Evolutionary conservation across 2,888 invertebrate species (phyloP).

Genomic region (Dichetophora obliterata): DNA sequence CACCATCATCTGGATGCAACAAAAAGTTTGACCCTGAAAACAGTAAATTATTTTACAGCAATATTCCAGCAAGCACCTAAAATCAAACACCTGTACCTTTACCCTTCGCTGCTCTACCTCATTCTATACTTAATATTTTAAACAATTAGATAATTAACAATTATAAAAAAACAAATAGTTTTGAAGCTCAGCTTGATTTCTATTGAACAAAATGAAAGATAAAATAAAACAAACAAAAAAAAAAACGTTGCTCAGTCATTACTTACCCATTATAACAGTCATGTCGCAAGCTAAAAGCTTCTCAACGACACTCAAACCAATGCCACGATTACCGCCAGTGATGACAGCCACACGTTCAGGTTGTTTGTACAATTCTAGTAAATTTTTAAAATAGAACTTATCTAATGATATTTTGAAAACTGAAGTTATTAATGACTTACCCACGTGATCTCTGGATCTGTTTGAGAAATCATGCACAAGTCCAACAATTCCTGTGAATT

Average conservation of each 20-base stretch:
- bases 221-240: background rate
- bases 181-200: too few species aligned
- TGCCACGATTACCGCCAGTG: constrained; percentile 89
- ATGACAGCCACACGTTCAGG: constrained; percentile 81
- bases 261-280: constrained; percentile 80
- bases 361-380: constrained; percentile 75
- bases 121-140: too few species aligned
- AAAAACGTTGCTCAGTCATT: background rate
- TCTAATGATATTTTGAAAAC: constrained; percentile 7
- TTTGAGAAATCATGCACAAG: constrained; percentile 63
- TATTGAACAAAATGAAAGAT: too few species aligned
- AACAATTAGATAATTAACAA: too few species aligned
- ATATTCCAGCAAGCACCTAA: too few species aligned
- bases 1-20: too few species aligned
- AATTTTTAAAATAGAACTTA: background rate
- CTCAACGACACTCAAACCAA: constrained; percentile 82
- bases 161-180: too few species aligned
- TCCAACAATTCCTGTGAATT: constrained; percentile 63
- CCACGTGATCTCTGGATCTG: constrained; percentile 62
- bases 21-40: too few species aligned
- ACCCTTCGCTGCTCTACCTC: too few species aligned
- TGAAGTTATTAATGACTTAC: constrained; percentile 55
- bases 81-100: too few species aligned
- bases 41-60: too few species aligned
- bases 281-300: constrained; percentile 83